Evolutionary conservation across 1,140 invertebrate genomes (phyloP), one percentile per base, ranked within the genome.

Genomic region (Lucilia cuprina): DNA sequence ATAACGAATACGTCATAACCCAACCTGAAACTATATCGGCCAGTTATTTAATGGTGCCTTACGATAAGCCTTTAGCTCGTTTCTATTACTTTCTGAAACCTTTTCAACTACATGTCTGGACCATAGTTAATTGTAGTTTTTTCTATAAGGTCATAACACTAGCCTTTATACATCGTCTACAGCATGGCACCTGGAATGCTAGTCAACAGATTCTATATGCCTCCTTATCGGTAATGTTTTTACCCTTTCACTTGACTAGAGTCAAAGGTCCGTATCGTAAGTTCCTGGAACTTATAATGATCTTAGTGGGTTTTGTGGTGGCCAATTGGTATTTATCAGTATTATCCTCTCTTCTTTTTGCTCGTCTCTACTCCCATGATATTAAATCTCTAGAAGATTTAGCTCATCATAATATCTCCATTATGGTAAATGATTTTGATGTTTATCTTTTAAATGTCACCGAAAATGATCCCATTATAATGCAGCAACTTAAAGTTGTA

Each of bases 271-370:
- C 17, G 3, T 49, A 49, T 49, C 17, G 77, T 5, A 49, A 25
- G n/a, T 80, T 80, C 13, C 49, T 80, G 41, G 77, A 80, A 13
- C 21, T 80, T 0, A 14, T 80, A 3, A 50, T 80, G 19, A 49
- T 80, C 13, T 12, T 49, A 1, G n/a, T 19, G 41, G 77, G 77
- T 17, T 80, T 80, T 80, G 77, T 80, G 5, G 41, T 80, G 17
- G 41, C 77, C 77, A 80, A 80, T 49, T 80, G 77, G 77, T 80
- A 80, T 80, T 80, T 80, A 10, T 49, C 77, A 0, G 41, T 80
- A 30, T 30, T 80, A 9, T 80, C 77, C 41, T 50, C 47, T 49
- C n/a, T 80, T 2, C n/a, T 80, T 3, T 80, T 21, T 13, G 49
- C 41, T 7, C 41, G 77, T 2, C 21, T 80, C 17, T 80, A 50